A percentile compares a stretch with the other conserved stretches of the same genome.
phyloP scores from a whole-genome alignment of 2,113 vertebrate genomes.

The Junco hyemalis region DNA sequence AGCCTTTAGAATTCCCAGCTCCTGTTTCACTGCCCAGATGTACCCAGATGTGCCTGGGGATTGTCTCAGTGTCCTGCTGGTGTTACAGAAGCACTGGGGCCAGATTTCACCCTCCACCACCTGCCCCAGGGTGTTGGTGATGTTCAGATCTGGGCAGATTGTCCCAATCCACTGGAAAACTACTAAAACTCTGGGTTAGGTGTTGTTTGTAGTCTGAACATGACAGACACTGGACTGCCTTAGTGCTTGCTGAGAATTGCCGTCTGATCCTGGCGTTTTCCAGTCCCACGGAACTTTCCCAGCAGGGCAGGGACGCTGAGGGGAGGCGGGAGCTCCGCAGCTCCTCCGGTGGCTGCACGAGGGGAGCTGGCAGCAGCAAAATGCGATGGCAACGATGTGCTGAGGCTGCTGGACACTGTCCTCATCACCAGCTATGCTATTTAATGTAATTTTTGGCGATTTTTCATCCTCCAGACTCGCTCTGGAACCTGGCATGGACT shows the following conservation, averaged over 20 bases:
- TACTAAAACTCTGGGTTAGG: fast-evolving
- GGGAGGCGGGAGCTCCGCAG: not conserved
- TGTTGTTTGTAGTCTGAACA: fast-evolving
- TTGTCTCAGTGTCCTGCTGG: fast-evolving
- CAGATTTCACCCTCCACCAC: not conserved
- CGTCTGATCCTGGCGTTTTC: not conserved
- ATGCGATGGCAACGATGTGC: fast-evolving
- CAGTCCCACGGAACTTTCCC: not conserved
- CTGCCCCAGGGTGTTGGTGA: fast-evolving
- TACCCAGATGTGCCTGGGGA: not conserved
- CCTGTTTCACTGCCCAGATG: not conserved
- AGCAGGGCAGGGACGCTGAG: fast-evolving
- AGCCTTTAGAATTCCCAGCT: not conserved
- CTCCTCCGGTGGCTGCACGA: not conserved
- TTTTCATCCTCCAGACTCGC: not conserved
- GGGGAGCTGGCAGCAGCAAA: not conserved
- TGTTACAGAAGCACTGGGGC: fast-evolving
- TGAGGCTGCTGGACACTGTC: not conserved
- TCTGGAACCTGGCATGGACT: not conserved
- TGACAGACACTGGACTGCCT: fast-evolving
- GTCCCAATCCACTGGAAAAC: not conserved
- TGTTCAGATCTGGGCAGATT: not conserved
- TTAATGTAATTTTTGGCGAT: not conserved
- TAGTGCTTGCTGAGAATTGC: not conserved
- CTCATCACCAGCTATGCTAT: not conserved